Evolutionary conservation across 2,888 invertebrate species (phyloP).

Genomic region (Teleogryllus oceanicus): DNA sequence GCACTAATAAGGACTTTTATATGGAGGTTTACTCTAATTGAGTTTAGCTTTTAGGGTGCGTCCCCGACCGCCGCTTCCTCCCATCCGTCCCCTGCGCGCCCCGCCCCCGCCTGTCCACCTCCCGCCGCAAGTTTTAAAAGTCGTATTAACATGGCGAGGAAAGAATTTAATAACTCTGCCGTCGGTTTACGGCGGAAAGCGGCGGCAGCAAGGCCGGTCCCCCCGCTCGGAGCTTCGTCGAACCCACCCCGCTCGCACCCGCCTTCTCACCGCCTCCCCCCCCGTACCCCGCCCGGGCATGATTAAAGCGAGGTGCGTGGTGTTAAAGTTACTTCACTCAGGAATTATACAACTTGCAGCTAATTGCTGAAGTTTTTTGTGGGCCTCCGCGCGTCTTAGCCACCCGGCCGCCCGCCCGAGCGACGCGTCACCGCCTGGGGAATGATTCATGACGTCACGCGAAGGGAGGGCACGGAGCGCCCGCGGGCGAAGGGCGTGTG

Average conservation of each 20-base stretch:
- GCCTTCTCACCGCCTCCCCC: background rate
- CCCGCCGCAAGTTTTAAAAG: constrained; percentile 1
- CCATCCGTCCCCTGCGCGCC: background rate
- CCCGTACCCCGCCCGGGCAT: background rate
- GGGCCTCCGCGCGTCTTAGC: background rate
- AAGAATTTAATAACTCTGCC: background rate
- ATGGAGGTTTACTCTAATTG: constrained; percentile 18
- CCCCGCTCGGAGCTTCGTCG: too few relatives aligned
- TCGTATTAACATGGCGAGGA: constrained; percentile 18
- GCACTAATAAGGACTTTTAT: constrained; percentile 18
- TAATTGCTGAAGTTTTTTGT: constrained; percentile 18
- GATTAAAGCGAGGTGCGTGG: background rate
- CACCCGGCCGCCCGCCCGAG: background rate
- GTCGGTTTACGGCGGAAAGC: background rate
- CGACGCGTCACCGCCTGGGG: too few relatives aligned
- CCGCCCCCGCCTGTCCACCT: background rate
- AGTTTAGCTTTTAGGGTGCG: constrained; percentile 6
- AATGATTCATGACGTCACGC: too few relatives aligned
- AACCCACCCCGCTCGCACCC: background rate
- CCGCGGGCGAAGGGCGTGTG: too few relatives aligned
- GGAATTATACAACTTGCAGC: constrained; percentile 18
- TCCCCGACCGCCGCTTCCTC: background rate
- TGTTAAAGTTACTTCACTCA: constrained; percentile 9
- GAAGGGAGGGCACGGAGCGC: too few relatives aligned
- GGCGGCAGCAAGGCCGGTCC: too few relatives aligned